Evolutionary conservation across 2,888 invertebrate species (phyloP), one percentile per base, ranked within the genome.

Genomic region (Scaptodrosophila latifasciaeformis): DNA sequence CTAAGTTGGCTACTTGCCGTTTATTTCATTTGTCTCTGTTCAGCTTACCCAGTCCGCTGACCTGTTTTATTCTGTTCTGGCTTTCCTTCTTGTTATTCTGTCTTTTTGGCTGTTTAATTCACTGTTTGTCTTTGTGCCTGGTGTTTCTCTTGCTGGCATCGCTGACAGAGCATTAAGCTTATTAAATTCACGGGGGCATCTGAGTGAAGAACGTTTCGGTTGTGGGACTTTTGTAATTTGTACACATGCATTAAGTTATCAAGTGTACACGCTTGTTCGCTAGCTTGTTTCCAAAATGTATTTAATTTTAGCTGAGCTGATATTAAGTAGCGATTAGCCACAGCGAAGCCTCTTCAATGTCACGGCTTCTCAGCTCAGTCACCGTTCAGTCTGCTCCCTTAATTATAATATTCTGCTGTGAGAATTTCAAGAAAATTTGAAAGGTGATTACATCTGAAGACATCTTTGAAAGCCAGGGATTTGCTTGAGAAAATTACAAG

Each of bases 241-340:
- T 51, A 54, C 70, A 61, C 61, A 54, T 59, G 77, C 80, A 80
- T 77, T 74, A 79, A 77, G 72, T 77, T 74, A 77, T 74, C 74
- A 79, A 72, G 68, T 69, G 70, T 39, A 44, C 62, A n/a, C n/a
- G n/a, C n/a, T n/a, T n/a, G 45, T 43, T 46, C 37, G 49, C 62
- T 19, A 17, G 30, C 43, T 10, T 9, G 18, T 37, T 17, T 37
- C 37, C 17, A 54, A 64, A 54, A 49, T 65, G 35, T 51, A 54
- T 59, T 65, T 69, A 58, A 63, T 57, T 44, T 63, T 51, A 49
- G 56, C 61, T 70, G 70, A 54, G 51, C 45, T 71, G 80, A 72
- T 72, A 67, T 53, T 62, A 62, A 55, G 67, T 67, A 44, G 55
- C 70, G 72, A 74, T 74, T 77, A 74, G 75, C 54, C 50, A 59